These are phyloP conservation scores for Augiades crinisus DNA, from an alignment of 2,888 invertebrate species.

Conservation along the genomic window DNA sequence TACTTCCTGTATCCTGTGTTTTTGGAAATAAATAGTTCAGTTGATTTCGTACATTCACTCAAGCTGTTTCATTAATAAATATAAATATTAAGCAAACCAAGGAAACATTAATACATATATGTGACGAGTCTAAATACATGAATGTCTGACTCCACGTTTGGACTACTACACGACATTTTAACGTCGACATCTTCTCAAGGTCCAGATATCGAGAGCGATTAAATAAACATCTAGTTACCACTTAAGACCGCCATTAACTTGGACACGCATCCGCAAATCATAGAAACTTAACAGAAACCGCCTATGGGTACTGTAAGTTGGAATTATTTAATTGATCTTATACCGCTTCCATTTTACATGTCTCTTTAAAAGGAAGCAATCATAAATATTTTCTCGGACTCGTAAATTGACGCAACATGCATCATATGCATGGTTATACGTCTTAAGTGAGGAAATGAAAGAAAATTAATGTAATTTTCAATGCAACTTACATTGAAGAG, in stretches of 20 bases:
- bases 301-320: background rate
- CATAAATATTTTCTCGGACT: background rate
- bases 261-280: conserved; percentile 17
- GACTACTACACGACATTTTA: background rate
- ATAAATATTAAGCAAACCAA: background rate
- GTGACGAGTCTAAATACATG: background rate
- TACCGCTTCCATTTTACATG: background rate
- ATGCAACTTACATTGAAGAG: no score
- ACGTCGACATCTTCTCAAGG: background rate
- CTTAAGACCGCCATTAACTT: background rate
- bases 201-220: background rate
- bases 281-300: conserved; percentile 8
- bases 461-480: no score
- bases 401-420: no score
- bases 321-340: conserved; percentile 13
- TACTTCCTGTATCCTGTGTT: no score
- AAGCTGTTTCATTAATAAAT: background rate
- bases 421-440: no score
- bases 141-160: background rate
- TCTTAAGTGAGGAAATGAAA: no score
- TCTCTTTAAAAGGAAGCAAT: background rate
- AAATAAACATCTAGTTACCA: background rate
- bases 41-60: no score
- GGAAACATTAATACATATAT: no score
- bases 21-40: no score